A percentile compares a stretch with the other conserved stretches of the same genome.
Evolutionary conservation across 2,888 invertebrate species (phyloP).

Genomic region (Dysmachus trigonus): DNA sequence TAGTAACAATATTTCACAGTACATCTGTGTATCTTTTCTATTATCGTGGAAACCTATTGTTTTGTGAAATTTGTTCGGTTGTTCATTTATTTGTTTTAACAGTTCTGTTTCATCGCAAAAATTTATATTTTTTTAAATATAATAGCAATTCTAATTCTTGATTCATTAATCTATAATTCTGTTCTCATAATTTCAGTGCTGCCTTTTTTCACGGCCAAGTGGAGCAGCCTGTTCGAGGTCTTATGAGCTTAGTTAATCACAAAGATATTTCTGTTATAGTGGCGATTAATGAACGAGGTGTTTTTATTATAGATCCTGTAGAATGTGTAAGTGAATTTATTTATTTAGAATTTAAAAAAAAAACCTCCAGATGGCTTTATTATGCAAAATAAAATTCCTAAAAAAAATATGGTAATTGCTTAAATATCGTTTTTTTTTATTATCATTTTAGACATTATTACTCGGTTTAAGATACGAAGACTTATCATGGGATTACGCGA

Average conservation of each 20-base stretch:
- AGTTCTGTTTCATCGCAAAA: no score
- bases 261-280: constrained; percentile 88
- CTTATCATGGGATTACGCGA: constrained; percentile 91
- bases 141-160: no score
- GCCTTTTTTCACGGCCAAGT: constrained; percentile 96
- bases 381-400: neutral
- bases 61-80: no score
- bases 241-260: constrained; percentile 85
- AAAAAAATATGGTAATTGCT: neutral
- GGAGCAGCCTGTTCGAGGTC: constrained; percentile 87
- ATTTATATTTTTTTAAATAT: no score
- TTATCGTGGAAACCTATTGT: no score
- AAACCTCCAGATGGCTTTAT: neutral
- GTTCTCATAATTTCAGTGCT: constrained; percentile 68
- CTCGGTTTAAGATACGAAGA: constrained; percentile 88
- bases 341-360: neutral
- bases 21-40: no score
- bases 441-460: constrained; percentile 73
- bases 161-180: neutral
- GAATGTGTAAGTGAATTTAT: constrained; percentile 81
- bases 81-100: no score
- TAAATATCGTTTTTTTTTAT: neutral
- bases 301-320: constrained; percentile 85
- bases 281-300: constrained; percentile 85
- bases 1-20: no score